Conservation (phyloP, 2,888 invertebrate genomes). For the Rapana venosa region DNA sequence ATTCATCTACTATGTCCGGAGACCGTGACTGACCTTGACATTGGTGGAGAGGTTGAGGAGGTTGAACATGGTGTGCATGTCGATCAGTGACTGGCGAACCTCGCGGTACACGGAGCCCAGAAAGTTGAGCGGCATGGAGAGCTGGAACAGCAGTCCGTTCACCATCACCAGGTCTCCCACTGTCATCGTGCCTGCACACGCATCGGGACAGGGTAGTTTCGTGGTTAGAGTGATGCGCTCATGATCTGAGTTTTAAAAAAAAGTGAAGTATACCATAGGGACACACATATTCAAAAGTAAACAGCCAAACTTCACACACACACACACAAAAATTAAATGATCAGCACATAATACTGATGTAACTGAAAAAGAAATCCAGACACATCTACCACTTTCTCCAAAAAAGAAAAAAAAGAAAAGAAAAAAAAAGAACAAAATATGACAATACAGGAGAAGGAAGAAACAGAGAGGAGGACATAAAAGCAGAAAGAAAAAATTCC, state of each 20-base stretch:
- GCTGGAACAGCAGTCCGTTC: slow-evolving; percentile 97
- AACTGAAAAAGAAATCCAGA: no score
- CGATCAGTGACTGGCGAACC: slow-evolving; percentile 96
- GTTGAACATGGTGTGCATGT: slow-evolving; percentile 99
- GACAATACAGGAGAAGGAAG: neutral
- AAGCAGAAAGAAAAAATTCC: neutral
- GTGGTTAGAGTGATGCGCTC: no score
- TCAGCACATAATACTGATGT: no score
- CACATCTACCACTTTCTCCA: no score
- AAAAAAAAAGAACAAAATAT: neutral
- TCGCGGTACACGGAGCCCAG: slow-evolving; percentile 98
- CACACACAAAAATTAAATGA: neutral
- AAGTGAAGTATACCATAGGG: no score
- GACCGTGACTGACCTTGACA: slow-evolving; percentile 81
- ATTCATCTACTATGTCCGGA: no score
- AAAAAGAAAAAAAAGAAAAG: neutral
- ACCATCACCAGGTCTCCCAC: slow-evolving; percentile 99
- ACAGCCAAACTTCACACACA: neutral
- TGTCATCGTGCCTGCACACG: slow-evolving; percentile 89
- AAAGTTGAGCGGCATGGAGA: slow-evolving; percentile 97
- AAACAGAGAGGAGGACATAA: neutral
- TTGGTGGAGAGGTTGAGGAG: slow-evolving; percentile 91
- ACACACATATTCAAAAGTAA: neutral
- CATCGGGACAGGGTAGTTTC: no score
- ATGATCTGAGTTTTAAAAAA: no score